Evolutionary conservation across 2,888 invertebrate genomes (phyloP).

Genomic region (Alviniconcha strummeri): DNA sequence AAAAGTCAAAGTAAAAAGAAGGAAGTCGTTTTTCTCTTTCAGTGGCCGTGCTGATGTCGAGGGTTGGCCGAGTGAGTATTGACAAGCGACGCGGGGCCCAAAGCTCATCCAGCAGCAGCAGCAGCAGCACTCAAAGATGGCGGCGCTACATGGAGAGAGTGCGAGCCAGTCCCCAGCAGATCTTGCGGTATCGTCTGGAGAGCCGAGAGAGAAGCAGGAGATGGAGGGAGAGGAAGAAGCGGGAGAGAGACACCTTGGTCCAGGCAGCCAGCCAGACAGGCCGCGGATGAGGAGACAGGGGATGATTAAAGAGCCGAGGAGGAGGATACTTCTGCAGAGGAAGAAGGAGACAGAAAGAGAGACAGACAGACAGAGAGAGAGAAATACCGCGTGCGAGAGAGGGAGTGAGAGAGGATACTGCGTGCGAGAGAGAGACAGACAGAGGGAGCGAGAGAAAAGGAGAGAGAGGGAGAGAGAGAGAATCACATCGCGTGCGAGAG

Average conservation of each 20-base stretch:
- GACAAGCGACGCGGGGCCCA: too few relatives aligned
- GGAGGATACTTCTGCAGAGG: background rate
- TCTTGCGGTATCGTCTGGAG: conserved; percentile 3
- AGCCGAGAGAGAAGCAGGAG: background rate
- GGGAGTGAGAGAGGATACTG: background rate
- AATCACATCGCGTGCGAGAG: too few relatives aligned
- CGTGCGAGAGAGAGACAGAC: background rate
- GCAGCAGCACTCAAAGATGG: background rate
- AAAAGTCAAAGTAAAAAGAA: too few relatives aligned
- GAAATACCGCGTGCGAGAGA: background rate
- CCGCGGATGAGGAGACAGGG: background rate
- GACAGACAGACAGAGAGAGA: background rate
- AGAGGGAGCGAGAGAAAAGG: too few relatives aligned
- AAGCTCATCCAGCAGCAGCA: background rate
- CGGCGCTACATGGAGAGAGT: conserved; percentile 23
- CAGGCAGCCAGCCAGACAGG: background rate
- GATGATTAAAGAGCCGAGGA: background rate
- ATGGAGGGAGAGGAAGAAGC: conserved; percentile 11
- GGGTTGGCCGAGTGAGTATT: too few relatives aligned
- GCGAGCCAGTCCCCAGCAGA: conserved; percentile 5
- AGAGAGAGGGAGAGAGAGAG: too few relatives aligned
- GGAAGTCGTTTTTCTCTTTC: too few relatives aligned
- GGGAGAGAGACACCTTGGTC: background rate
- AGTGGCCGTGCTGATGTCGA: too few relatives aligned
- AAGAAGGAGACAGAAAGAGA: background rate